Evolutionary conservation across 1,140 invertebrate genomes (phyloP), one percentile per base, ranked within the genome.

Genomic region (Papilio dardanus): DNA sequence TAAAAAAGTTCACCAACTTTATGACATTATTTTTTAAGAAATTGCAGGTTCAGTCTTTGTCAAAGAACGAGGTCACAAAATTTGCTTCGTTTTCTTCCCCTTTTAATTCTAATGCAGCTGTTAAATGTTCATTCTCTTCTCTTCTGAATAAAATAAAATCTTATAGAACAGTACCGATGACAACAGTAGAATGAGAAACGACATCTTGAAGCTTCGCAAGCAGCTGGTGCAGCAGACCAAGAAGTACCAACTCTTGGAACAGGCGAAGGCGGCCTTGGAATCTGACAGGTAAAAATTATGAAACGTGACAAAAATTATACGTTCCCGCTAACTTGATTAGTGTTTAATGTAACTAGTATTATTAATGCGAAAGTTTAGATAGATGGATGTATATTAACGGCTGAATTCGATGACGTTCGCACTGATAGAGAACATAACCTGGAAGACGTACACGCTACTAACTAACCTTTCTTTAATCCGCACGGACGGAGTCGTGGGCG

Each of bases 221-320:
- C 81, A 87, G 21, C 74, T 35, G 0, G 74, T 86, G 4, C 86
- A 88, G 75, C 86, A 88, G 16, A 85, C 78, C 50, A 93, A 93
- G 82, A 88, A 81, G n/a, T 91, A 84, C 69, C 88, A 91, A 24
- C 81, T 90, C 0, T 76, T 93, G 14, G 91, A 94, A n/a, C 78
- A 87, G 6, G 86, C 84, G 46, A 94, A 93, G 71, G 81, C 87
- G 1, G 83, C 81, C 16, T 79, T 92, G 0, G 86, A 91, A 14
- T 50, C 77, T 16, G 94, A 94, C 14, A 83, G 91, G 87, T 92
- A 58, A 33, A 24, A 62, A n/a, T n/a, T n/a, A n/a, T n/a, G n/a
- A n/a, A n/a, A n/a, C n/a, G n/a, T n/a, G n/a, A n/a, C n/a, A n/a
- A n/a, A n/a, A n/a, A n/a, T n/a, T n/a, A n/a, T n/a, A n/a, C n/a